Evolutionary conservation across 1,140 invertebrate genomes (phyloP).

Genomic region (Sipha flava): DNA sequence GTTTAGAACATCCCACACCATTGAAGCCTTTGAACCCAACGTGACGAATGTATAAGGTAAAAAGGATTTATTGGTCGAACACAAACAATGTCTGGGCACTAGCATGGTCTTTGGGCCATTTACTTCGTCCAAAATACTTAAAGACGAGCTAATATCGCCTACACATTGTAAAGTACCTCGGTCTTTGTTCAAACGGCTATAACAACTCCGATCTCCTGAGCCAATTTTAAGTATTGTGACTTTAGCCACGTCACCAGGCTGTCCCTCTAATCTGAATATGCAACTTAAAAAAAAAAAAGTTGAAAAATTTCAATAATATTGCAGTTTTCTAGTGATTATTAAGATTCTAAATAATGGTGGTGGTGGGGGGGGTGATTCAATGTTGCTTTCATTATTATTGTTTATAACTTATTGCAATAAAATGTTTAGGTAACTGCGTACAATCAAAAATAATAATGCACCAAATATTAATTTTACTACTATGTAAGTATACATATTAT

Average conservation of each 20-base stretch:
- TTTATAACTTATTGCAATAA: no score
- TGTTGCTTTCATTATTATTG: no score
- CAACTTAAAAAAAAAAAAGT: constrained; percentile 52
- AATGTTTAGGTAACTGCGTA: no score
- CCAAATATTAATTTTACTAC: no score
- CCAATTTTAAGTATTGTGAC: constrained; percentile 57
- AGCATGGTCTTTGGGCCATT: constrained; percentile 59
- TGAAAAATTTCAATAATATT: not conserved
- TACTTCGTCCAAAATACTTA: constrained; percentile 55
- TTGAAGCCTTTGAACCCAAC: constrained; percentile 62
- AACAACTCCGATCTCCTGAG: constrained; percentile 49
- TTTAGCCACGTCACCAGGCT: constrained; percentile 64
- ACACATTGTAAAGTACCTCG: constrained; percentile 62
- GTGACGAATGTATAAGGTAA: constrained; percentile 68
- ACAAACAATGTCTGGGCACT: constrained; percentile 61
- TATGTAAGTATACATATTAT: no score
- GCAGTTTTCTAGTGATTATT: not conserved
- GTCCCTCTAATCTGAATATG: constrained; percentile 73
- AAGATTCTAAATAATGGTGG: no score
- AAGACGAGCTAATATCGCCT: constrained; percentile 50
- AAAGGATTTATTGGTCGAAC: constrained; percentile 50
- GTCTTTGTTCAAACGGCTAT: constrained; percentile 54
- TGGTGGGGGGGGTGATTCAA: no score
- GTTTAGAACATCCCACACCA: constrained; percentile 68
- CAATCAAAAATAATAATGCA: no score